These are phyloP conservation scores for Drosophila kanekoi DNA, from an alignment of 2,888 invertebrate species.

Conservation along the genomic window DNA sequence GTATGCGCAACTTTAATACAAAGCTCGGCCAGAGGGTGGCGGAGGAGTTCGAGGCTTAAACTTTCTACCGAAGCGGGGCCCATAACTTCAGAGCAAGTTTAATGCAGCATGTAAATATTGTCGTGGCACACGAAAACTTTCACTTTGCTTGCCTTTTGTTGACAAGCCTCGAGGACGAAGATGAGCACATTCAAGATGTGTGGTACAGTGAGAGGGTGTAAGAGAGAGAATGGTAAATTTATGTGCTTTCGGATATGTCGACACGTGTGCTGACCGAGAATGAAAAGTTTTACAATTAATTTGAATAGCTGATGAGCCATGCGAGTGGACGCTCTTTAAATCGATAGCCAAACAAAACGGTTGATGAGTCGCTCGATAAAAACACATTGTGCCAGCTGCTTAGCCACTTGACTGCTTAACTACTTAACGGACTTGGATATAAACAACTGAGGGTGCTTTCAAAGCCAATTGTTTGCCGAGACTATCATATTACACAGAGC, in stretches of 20 bases:
- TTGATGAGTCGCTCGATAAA: background rate
- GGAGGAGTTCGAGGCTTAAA: conserved; percentile 34
- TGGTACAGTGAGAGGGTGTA: background rate
- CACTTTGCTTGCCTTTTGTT: conserved; percentile 64
- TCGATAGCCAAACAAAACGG: conserved; percentile 22
- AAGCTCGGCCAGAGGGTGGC: conserved; percentile 1
- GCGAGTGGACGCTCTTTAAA: conserved; percentile 8
- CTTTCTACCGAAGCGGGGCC: conserved; percentile 49
- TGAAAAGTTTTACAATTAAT: conserved; percentile 74
- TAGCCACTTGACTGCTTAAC: conserved; percentile 18
- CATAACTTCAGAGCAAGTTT: conserved; percentile 72
- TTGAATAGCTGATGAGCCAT: conserved; percentile 59
- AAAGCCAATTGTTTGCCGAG: conserved; percentile 50
- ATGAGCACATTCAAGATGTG: conserved; percentile 33
- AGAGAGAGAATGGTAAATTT: conserved; percentile 46
- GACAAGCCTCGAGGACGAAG: conserved; percentile 52
- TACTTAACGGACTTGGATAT: conserved; percentile 12
- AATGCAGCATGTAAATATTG: conserved; percentile 81
- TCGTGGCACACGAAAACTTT: conserved; percentile 76
- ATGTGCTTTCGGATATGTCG: conserved; percentile 41
- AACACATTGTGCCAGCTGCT: background rate
- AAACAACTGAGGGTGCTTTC: conserved; percentile 45
- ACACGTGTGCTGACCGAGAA: conserved; percentile 60
- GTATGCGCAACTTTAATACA: conserved; percentile 71
- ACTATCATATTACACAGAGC: conserved; percentile 52